Evolutionary conservation across 2,888 invertebrate genomes (phyloP), one percentile per base, ranked within the genome.

Genomic region (Oxyscelio sp.): DNA sequence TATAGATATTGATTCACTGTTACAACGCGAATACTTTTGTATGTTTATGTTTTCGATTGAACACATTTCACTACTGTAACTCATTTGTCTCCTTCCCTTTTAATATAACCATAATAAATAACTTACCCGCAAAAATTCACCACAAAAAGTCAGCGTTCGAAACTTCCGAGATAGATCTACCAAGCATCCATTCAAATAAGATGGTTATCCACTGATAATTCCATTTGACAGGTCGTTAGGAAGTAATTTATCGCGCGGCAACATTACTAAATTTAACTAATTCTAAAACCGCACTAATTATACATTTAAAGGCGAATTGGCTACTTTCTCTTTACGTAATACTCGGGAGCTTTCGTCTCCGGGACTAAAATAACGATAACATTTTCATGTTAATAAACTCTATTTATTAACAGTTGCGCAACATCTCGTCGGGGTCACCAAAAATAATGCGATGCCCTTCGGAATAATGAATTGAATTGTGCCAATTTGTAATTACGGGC

Each of bases 271-370:
- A 70, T 45, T 45, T 11, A 58, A 58, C 70, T 48, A 58, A 58
- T 45, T 43, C 58, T n/a, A 70, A 70, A 70, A 31, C 17, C 24
- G 38, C 65, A 38, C 38, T 50, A 66, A 66, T 66, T 68, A 68
- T 68, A 54, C 22, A 54, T 68, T 43, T 54, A 40, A 27, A 21
- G 54, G 22, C 4, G 34, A 38, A 31, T 50, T 13, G 54, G 19
- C 19, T 27, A 50, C 58, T 71, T 71, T 71, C 71, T 45, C 70
- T 58, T 70, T 70, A 38, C 54, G 54, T 17, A 70, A 70, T 40
- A 13, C 34, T 31, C 58, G 15, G 19, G 15, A 58, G 34, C 45
- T 58, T 70, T 56, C 58, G 43, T 68, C 40, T 27, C 22, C 68
- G 38, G 22, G 38, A n/a, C 40, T 54, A 58, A 58, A 56, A 70